Evolutionary conservation across 2,888 invertebrate species (phyloP).

Genomic region (Eristalinus sepulchralis): DNA sequence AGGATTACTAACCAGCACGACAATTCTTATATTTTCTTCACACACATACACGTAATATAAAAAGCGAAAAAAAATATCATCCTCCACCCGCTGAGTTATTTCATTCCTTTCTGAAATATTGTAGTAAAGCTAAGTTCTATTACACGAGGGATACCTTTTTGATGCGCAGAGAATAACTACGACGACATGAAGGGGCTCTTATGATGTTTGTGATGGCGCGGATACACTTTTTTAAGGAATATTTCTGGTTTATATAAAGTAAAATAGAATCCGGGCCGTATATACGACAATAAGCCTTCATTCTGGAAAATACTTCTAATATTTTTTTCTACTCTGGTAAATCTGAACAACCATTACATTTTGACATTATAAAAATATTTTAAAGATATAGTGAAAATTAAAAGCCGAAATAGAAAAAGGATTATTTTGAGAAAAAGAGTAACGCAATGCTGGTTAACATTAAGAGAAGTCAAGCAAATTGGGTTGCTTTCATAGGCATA

Average conservation of each 20-base stretch:
- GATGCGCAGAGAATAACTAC: slow-evolving; percentile 46
- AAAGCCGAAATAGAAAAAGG: slow-evolving; percentile 8
- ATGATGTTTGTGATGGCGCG: slow-evolving; percentile 52
- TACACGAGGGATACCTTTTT: slow-evolving; percentile 32
- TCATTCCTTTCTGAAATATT: slow-evolving; percentile 46
- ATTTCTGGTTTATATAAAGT: slow-evolving; percentile 35
- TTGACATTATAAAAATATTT: slow-evolving; percentile 8
- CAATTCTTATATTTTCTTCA: slow-evolving; percentile 41
- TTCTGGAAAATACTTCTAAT: slow-evolving; percentile 16
- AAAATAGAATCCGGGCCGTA: slow-evolving; percentile 13
- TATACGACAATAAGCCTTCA: slow-evolving; percentile 18
- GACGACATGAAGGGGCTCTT: slow-evolving; percentile 29
- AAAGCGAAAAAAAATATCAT: slow-evolving; percentile 25
- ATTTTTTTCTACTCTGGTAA: slow-evolving; percentile 23
- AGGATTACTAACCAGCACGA: slow-evolving; percentile 50
- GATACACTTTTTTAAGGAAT: slow-evolving; percentile 34
- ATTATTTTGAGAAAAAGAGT: too few relatives aligned
- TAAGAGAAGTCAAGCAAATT: neutral
- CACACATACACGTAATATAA: neutral
- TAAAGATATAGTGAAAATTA: slow-evolving; percentile 1
- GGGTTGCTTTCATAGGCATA: slow-evolving; percentile 32
- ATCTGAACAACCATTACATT: slow-evolving; percentile 20
- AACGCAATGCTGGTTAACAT: slow-evolving; percentile 14
- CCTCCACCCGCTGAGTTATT: slow-evolving; percentile 37
- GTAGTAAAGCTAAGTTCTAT: slow-evolving; percentile 35